These are phyloP conservation scores for Dioctria rufipes DNA, from an alignment of 2,888 invertebrate genomes.

Conservation along the genomic window DNA sequence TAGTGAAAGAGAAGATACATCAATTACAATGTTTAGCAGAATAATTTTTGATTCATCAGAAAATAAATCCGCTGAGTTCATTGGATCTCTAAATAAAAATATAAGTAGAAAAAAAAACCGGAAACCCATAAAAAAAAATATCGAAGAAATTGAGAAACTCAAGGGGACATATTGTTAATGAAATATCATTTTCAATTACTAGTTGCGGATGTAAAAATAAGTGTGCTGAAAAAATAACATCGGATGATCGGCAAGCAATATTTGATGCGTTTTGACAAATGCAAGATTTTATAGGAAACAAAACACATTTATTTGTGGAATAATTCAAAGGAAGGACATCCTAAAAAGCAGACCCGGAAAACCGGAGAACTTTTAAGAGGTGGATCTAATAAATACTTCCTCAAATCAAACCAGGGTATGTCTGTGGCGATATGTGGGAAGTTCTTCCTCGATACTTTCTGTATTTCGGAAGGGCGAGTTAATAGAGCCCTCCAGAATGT, in stretches of 20 bases:
- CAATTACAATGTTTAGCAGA: too few species aligned
- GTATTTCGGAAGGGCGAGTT: neutral
- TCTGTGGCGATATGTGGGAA: neutral
- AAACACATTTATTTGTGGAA: neutral
- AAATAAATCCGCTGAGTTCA: too few species aligned
- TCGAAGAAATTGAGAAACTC: constrained; percentile 1
- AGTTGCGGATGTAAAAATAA: neutral
- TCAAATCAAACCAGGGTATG: constrained; percentile 1
- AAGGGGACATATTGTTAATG: neutral
- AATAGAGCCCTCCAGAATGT: constrained; percentile 1
- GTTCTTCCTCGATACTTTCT: neutral
- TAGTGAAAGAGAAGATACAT: too few species aligned
- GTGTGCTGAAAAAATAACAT: neutral
- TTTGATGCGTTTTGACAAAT: neutral
- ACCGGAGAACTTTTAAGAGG: too few species aligned
- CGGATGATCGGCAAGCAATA: constrained; percentile 9
- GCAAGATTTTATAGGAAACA: neutral
- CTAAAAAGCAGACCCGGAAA: too few species aligned
- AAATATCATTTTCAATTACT: neutral
- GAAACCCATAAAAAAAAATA: neutral
- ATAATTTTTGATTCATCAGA: too few species aligned
- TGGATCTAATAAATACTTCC: neutral
- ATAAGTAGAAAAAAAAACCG: too few species aligned
- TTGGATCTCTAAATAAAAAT: too few species aligned
- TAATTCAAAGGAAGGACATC: too few species aligned